phyloP scores from a whole-genome alignment of 2,113 vertebrate genomes.

The Sebastes schlegelii region DNA sequence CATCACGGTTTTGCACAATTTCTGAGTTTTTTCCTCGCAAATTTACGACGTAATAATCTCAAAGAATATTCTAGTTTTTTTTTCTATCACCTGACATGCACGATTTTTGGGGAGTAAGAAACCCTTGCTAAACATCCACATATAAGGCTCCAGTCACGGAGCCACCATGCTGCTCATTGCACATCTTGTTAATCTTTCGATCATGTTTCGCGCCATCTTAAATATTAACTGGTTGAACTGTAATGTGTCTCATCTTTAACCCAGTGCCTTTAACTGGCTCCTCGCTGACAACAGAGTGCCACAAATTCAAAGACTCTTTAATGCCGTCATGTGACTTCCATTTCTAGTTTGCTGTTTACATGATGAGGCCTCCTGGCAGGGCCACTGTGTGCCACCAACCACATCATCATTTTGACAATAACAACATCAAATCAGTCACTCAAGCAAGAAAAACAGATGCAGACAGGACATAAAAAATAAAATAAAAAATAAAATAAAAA shows the following conservation, averaged over 20 bases:
- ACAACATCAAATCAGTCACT: constrained; percentile 51
- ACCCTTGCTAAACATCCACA: too few relatives aligned
- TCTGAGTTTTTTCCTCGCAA: too few relatives aligned
- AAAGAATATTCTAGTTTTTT: too few relatives aligned
- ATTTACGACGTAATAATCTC: too few relatives aligned
- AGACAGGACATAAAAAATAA: constrained; percentile 47
- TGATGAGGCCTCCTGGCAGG: constrained; percentile 1
- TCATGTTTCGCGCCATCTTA: not conserved
- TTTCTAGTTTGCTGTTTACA: not conserved
- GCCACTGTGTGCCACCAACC: not conserved
- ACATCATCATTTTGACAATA: constrained; percentile 9
- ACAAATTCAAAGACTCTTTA: not conserved
- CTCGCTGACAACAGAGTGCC: not conserved
- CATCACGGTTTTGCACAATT: too few relatives aligned
- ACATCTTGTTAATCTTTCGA: not conserved
- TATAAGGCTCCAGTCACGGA: too few relatives aligned
- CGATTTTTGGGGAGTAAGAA: too few relatives aligned
- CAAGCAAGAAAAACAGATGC: constrained; percentile 61
- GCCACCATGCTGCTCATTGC: not conserved
- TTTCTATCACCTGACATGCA: too few relatives aligned
- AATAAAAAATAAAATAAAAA: constrained; percentile 17
- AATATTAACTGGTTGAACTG: not conserved
- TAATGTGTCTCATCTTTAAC: not conserved
- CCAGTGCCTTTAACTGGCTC: not conserved
- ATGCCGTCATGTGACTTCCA: not conserved